phyloP scores from a whole-genome alignment of 1,140 invertebrate genomes.

The Helicoverpa zea region DNA sequence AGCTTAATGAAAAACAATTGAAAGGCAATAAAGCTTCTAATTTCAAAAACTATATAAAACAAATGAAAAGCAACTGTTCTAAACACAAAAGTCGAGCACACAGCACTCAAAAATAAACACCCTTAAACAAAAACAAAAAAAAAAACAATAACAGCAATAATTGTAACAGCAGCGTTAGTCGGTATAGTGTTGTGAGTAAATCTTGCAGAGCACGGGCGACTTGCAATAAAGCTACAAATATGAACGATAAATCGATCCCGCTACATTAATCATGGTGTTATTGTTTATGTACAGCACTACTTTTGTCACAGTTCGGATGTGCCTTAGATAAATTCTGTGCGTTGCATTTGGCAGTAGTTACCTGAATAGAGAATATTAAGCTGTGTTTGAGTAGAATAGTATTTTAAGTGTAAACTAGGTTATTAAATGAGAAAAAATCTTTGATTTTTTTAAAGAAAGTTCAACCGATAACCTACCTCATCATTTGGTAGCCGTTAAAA shows the following conservation, averaged over 20 bases:
- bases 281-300: conserved; percentile 68
- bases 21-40: neutral
- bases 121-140: neutral
- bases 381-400: neutral
- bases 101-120: neutral
- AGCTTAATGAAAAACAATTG: neutral
- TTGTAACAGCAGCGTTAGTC: conserved; percentile 1
- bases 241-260: conserved; percentile 72
- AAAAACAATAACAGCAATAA: conserved; percentile 8
- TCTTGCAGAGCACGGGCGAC: conserved; percentile 14
- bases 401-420: too few relatives aligned
- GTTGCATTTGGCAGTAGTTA: conserved; percentile 22
- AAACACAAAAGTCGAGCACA: neutral
- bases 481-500: too few relatives aligned
- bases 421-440: too few relatives aligned
- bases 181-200: conserved; percentile 23
- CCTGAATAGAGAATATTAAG: conserved; percentile 5
- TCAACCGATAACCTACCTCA: too few relatives aligned
- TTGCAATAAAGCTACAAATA: conserved; percentile 72
- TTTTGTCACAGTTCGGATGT: conserved; percentile 55
- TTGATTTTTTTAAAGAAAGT: too few relatives aligned
- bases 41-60: neutral
- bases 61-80: neutral
- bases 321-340: conserved; percentile 32
- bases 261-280: conserved; percentile 74